Evolutionary conservation across 2,113 vertebrate genomes (phyloP).

Genomic region (Upupa epops): DNA sequence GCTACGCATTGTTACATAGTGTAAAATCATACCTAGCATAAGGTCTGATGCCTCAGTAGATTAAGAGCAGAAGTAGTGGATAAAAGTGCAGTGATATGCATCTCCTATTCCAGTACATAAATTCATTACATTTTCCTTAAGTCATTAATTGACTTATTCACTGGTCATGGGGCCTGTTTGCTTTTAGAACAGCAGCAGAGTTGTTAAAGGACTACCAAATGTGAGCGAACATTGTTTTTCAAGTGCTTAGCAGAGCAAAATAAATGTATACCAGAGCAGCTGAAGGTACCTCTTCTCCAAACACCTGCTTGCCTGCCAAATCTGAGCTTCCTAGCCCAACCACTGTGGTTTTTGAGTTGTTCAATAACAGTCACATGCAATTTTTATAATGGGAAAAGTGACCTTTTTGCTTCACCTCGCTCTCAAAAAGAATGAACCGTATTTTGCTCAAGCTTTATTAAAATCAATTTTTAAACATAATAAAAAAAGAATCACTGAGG

Average conservation of each 20-base stretch:
- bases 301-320: constrained; percentile 2
- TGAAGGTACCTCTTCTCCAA: background rate
- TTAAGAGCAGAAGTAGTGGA: constrained; percentile 2
- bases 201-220: background rate
- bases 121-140: background rate
- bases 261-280: background rate
- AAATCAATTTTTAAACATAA: constrained; percentile 2
- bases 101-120: constrained; percentile 14
- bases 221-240: background rate
- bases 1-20: background rate
- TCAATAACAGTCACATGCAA: background rate
- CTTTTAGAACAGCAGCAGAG: background rate
- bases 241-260: background rate
- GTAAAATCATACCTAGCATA: background rate
- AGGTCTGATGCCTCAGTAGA: constrained; percentile 9
- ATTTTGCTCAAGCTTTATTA: background rate
- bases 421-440: background rate
- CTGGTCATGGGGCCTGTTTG: background rate
- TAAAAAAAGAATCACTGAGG: background rate
- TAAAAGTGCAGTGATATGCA: background rate
- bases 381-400: constrained; percentile 7
- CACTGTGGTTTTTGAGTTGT: background rate
- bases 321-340: background rate
- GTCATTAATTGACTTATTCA: background rate
- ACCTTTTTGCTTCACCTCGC: constrained; percentile 3